These are phyloP conservation scores for Meteorus colon DNA, from an alignment of 2,888 invertebrate genomes.

Conservation along the genomic window DNA sequence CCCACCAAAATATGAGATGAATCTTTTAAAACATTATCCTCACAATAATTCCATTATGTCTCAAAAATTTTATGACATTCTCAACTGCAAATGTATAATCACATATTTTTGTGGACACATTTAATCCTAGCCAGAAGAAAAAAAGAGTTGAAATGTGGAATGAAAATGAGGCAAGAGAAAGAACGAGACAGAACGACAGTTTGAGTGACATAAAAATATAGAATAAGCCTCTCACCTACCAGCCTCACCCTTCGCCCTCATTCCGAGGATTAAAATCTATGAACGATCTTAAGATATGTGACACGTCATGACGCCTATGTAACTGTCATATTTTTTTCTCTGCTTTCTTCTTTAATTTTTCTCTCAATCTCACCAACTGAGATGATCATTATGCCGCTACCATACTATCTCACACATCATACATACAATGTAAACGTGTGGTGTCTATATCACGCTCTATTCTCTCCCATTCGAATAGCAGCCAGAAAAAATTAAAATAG, in stretches of 20 bases:
- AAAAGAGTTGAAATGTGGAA: background rate
- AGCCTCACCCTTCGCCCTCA: conserved; percentile 21
- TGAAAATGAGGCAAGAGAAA: background rate
- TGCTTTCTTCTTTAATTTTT: conserved; percentile 26
- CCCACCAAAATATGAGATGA: no score
- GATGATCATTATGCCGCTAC: conserved; percentile 16
- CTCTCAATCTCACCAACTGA: background rate
- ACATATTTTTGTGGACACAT: background rate
- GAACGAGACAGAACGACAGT: background rate
- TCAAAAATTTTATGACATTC: background rate
- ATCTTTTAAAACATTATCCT: background rate
- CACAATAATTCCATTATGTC: background rate
- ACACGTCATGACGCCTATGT: conserved; percentile 34
- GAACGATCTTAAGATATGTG: conserved; percentile 46
- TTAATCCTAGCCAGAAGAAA: background rate
- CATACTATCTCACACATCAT: background rate
- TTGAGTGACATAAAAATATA: conserved; percentile 45
- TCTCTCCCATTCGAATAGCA: background rate
- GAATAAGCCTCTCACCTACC: conserved; percentile 6
- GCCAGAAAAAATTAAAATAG: background rate
- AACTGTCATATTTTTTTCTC: conserved; percentile 21
- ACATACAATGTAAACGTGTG: background rate
- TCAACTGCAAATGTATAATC: background rate
- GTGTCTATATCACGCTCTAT: background rate
- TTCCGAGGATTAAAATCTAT: conserved; percentile 29